A percentile compares a stretch with the other conserved stretches of the same genome.
These are phyloP conservation scores for Cantharis nigra DNA, from an alignment of 2,888 invertebrate species.

Conservation along the genomic window DNA sequence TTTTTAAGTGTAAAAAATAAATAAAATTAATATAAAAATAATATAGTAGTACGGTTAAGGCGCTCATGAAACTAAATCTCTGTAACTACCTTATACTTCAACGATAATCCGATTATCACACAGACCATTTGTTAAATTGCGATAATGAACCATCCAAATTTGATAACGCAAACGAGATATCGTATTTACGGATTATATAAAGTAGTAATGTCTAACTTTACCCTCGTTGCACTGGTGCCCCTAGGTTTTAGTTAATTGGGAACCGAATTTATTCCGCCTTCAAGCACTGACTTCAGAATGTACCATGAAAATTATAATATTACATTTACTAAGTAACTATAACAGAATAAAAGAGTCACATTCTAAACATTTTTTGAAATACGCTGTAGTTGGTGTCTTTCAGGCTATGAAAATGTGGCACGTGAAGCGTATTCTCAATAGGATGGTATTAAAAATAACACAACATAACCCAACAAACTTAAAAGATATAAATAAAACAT, in stretches of 20 bases:
- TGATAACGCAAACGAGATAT: slow-evolving; percentile 53
- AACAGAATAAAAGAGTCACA: slow-evolving; percentile 21
- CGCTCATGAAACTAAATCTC: slow-evolving; percentile 14
- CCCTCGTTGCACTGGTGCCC: slow-evolving; percentile 48
- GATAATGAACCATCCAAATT: slow-evolving; percentile 56
- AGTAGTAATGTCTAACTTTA: slow-evolving; percentile 50
- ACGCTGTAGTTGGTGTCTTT: slow-evolving; percentile 32
- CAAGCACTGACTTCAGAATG: slow-evolving; percentile 38
- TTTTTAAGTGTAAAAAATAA: not conserved
- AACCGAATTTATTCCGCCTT: slow-evolving; percentile 50
- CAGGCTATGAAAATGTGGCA: slow-evolving; percentile 30
- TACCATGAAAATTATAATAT: slow-evolving; percentile 20
- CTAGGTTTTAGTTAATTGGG: slow-evolving; percentile 50
- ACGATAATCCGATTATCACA: slow-evolving; percentile 42
- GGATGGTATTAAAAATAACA: slow-evolving; percentile 32
- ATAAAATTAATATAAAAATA: not conserved
- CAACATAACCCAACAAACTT: slow-evolving; percentile 29
- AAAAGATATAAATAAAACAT: slow-evolving; percentile 33
- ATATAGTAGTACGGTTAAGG: not conserved
- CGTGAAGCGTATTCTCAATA: slow-evolving; percentile 35
- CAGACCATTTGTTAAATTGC: slow-evolving; percentile 54
- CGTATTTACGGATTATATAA: slow-evolving; percentile 53
- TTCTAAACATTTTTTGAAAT: slow-evolving; percentile 32
- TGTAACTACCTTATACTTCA: slow-evolving; percentile 21
- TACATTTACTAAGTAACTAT: slow-evolving; percentile 6